These are phyloP conservation scores for Telmatherina bonti DNA, from an alignment of 2,797 vertebrate genomes.

Conservation along the genomic window DNA sequence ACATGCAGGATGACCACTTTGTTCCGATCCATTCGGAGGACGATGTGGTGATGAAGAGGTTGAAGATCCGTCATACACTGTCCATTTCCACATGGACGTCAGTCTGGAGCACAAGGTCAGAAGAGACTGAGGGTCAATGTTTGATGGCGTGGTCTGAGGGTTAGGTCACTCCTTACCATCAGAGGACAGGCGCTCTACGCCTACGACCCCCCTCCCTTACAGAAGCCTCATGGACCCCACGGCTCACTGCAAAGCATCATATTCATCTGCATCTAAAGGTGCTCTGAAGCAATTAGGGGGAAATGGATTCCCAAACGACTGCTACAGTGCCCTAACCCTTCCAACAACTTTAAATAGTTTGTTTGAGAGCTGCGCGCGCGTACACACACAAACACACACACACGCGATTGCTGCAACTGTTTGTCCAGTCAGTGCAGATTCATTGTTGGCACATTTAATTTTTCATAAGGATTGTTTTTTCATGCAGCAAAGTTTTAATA, in stretches of 20 bases:
- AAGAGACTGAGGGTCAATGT: conserved; percentile 74
- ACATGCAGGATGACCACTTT: conserved; percentile 30
- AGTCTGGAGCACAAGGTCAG: conserved; percentile 65
- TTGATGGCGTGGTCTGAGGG: conserved; percentile 73
- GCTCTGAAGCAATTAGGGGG: conserved; percentile 79
- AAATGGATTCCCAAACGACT: conserved; percentile 78
- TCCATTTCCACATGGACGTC: conserved; percentile 48
- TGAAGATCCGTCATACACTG: conserved; percentile 34
- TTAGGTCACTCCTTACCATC: conserved; percentile 71
- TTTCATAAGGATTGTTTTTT: conserved; percentile 17
- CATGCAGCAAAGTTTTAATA: neutral
- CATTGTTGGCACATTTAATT: conserved; percentile 35
- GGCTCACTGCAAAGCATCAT: conserved; percentile 67
- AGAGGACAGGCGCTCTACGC: conserved; percentile 60
- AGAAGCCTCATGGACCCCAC: conserved; percentile 69
- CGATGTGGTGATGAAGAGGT: conserved; percentile 27
- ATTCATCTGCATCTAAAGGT: conserved; percentile 72
- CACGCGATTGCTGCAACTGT: conserved; percentile 37
- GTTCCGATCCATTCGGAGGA: conserved; percentile 37
- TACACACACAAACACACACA: conserved; percentile 35
- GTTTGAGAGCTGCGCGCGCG: conserved; percentile 39
- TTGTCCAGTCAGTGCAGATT: conserved; percentile 31
- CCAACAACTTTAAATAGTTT: conserved; percentile 66
- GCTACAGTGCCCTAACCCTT: conserved; percentile 63
- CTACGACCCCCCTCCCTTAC: conserved; percentile 54